Base-by-base conservation (phyloP, 2,888 invertebrate genomes). In the Lithophane ornitopus region DNA sequence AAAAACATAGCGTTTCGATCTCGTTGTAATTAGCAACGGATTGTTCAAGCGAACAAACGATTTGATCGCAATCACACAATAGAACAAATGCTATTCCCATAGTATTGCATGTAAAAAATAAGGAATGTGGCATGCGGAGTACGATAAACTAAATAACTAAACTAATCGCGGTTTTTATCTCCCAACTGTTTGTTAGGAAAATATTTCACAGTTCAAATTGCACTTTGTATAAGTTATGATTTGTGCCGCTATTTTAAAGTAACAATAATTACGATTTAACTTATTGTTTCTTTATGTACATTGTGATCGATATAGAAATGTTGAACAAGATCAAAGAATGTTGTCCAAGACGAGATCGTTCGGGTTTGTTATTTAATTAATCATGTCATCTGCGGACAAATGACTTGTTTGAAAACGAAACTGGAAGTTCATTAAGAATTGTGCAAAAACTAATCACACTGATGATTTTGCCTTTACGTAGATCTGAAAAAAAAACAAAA, bases 1-100 rank as follows among this genome's bases (percentile, higher is more conserved):
- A 82, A 80, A 80, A 84, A 87, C 87, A 78, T 77, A 63, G 61
- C 74, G 66, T 87, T 85, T 81, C 81, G 81, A 85, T 87, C 82
- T 81, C 79, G 79, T 78, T 80, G 63, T 78, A 85, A 88, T 85
- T 84, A 78, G 67, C 82, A n/a, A 61, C 59, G 76, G 78, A 82
- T 85, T 84, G 88, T 86, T 80, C n/a, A 65, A 75, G 71, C 79
- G 81, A 84, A 84, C 76, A 71, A 77, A 85, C 68, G 63, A 71
- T 75, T 75, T 67, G 75, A 74, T 79, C 65, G 41, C 71, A 80
- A 85, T 78, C 74, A 59, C 52, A 88, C 88, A 88, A 88, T 81
- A 71, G 79, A 80, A 81, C 79, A 76, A 81, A 87, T 78, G 62
- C 56, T 69, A 70, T 87, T 87, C 87, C 80, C 86, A 87, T 84